phyloP scores from a whole-genome alignment of 2,113 vertebrate species.

The human region DNA sequence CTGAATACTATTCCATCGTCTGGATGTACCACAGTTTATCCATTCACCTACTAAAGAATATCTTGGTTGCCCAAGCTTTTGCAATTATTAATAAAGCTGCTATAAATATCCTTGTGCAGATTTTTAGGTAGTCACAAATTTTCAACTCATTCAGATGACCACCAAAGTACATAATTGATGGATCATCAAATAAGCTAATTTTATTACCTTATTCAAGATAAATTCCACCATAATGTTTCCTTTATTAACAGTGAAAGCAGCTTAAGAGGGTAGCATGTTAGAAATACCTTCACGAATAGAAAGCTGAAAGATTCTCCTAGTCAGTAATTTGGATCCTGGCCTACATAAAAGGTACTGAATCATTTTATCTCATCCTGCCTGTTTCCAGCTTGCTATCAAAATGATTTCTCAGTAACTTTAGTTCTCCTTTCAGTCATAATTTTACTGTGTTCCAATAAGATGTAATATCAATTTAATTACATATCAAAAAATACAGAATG shows the following conservation, averaged over 20 bases:
- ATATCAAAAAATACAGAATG: background rate
- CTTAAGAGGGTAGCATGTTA: background rate
- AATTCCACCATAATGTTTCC: background rate
- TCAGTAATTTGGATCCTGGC: background rate
- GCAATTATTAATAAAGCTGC: background rate
- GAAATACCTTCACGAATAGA: background rate
- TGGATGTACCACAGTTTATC: background rate
- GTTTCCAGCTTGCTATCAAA: background rate
- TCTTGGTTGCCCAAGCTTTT: background rate
- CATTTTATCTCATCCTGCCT: background rate
- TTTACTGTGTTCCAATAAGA: background rate
- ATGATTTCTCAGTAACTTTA: background rate
- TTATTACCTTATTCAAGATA: background rate
- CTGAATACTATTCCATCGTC: background rate
- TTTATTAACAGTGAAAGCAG: background rate
- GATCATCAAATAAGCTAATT: background rate
- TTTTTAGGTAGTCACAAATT: background rate
- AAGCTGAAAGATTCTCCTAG: background rate
- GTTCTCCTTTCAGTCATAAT: background rate
- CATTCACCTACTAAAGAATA: background rate
- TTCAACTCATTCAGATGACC: background rate
- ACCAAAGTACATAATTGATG: background rate
- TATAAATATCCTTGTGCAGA: background rate
- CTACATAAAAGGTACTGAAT: background rate
- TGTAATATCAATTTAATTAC: background rate